These are phyloP conservation scores for Zaprionus tsacasi DNA, from an alignment of 1,140 invertebrate species.

Conservation along the genomic window DNA sequence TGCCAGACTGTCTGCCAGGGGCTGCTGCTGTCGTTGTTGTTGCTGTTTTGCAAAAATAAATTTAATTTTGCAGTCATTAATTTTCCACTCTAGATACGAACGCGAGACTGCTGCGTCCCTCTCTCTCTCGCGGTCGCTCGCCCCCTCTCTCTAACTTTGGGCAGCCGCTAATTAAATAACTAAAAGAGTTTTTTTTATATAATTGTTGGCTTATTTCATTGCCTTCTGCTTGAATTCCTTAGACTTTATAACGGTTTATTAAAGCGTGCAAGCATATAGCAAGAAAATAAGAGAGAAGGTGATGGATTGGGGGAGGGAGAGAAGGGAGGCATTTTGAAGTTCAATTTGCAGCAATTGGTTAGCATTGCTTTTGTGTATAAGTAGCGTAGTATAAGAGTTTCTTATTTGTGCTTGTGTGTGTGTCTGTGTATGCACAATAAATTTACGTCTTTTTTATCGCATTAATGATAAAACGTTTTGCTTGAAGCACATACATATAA, in stretches of 20 bases:
- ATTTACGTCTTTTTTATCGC: constrained; percentile 79
- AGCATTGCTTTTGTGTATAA: constrained; percentile 36
- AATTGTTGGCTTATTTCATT: constrained; percentile 72
- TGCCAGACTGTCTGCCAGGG: constrained; percentile 75
- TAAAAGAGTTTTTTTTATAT: constrained; percentile 66
- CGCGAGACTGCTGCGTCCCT: constrained; percentile 38
- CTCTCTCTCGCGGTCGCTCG: constrained; percentile 6
- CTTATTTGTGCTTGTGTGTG: constrained; percentile 13
- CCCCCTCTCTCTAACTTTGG: constrained; percentile 15
- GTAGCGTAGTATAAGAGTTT: constrained; percentile 15
- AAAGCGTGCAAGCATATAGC: constrained; percentile 2
- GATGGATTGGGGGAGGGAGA: neutral
- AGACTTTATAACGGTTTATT: constrained; percentile 60
- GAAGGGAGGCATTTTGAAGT: constrained; percentile 52
- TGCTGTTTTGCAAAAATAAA: constrained; percentile 73
- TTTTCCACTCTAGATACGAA: constrained; percentile 81
- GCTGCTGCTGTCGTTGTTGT: constrained; percentile 29
- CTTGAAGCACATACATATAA: constrained; percentile 73
- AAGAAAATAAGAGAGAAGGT: neutral
- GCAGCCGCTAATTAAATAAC: constrained; percentile 74
- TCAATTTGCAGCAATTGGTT: constrained; percentile 68
- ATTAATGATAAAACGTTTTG: constrained; percentile 79
- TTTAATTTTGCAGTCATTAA: constrained; percentile 82
- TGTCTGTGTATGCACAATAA: constrained; percentile 61
- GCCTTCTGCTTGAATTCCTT: constrained; percentile 49